Percentiles rank a stretch among this genome's conserved stretches.
phyloP scores from a whole-genome alignment of 1,140 invertebrate genomes.

The Drosophila sturtevanti region DNA sequence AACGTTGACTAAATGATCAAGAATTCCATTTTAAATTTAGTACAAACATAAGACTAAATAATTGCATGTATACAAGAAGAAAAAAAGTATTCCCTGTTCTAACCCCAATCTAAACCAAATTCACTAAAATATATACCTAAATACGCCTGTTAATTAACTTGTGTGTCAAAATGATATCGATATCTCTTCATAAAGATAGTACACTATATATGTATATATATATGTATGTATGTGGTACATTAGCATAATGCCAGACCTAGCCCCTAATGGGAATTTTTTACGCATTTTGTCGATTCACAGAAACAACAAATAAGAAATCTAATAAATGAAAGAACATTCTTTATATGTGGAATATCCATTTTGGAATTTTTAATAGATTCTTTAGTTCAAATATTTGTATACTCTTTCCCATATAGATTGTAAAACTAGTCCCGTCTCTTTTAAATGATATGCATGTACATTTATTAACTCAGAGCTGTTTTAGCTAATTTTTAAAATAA shows the following conservation, averaged over 20 bases:
- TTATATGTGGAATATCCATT: constrained; percentile 5
- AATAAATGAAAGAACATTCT: constrained; percentile 1
- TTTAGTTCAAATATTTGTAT: constrained; percentile 46
- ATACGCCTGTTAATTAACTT: constrained; percentile 53
- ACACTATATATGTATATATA: constrained; percentile 39
- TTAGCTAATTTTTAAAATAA: not conserved
- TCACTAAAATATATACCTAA: constrained; percentile 39
- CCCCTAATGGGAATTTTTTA: constrained; percentile 48
- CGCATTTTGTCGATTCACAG: constrained; percentile 53
- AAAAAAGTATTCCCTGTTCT: constrained; percentile 19
- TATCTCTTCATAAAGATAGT: constrained; percentile 35
- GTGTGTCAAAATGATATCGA: constrained; percentile 58
- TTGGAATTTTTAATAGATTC: constrained; percentile 27
- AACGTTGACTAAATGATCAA: constrained; percentile 40
- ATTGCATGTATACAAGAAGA: constrained; percentile 15
- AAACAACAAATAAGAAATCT: not conserved
- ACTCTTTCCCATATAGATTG: constrained; percentile 38
- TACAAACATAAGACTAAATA: constrained; percentile 70
- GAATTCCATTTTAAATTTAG: constrained; percentile 73
- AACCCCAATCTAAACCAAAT: constrained; percentile 28
- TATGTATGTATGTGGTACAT: constrained; percentile 27
- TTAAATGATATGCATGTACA: not conserved
- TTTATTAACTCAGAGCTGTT: not conserved
- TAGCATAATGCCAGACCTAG: constrained; percentile 53
- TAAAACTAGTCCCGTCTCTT: constrained; percentile 1